These are phyloP conservation scores for Dendroctonus ponderosae DNA, from an alignment of 1,140 invertebrate genomes.

Conservation along the genomic window DNA sequence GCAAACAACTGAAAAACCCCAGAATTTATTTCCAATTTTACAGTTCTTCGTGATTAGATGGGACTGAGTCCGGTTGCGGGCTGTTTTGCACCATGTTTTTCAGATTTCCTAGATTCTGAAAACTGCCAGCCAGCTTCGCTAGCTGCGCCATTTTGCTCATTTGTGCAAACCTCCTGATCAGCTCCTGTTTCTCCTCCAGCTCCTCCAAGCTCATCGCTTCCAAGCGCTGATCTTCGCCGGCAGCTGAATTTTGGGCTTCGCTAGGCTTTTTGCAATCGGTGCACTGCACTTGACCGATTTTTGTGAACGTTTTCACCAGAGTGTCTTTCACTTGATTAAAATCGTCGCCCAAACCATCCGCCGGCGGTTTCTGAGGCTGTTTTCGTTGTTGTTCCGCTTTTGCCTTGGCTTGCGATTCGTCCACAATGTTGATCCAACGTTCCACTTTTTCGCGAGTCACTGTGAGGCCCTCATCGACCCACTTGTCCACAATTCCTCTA, in stretches of 20 bases:
- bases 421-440: conserved; percentile 22
- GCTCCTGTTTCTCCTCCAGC: conserved; percentile 2
- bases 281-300: conserved; percentile 23
- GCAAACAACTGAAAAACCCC: too few species aligned
- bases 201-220: conserved; percentile 5
- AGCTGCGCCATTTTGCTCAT: conserved; percentile 4
- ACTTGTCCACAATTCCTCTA: conserved; percentile 28
- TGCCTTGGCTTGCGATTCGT: conserved; percentile 6
- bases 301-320: conserved; percentile 20
- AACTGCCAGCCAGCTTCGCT: too few species aligned
- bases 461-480: conserved; percentile 22
- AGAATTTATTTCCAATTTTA: too few species aligned
- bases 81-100: too few species aligned
- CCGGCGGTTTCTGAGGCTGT: not conserved
- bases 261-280: conserved; percentile 9
- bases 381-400: conserved; percentile 7
- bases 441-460: conserved; percentile 22
- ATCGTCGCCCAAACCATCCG: not conserved
- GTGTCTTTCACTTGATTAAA: conserved; percentile 18
- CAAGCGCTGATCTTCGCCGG: not conserved
- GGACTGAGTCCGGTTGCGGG: too few species aligned
- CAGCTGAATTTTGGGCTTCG: not conserved
- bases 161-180: not conserved
- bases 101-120: too few species aligned
- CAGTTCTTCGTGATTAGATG: too few species aligned